A percentile compares a stretch with the other conserved stretches of the same genome.
Conservation (phyloP, 2,797 vertebrate genomes). For the Sebastes vulpes region DNA sequence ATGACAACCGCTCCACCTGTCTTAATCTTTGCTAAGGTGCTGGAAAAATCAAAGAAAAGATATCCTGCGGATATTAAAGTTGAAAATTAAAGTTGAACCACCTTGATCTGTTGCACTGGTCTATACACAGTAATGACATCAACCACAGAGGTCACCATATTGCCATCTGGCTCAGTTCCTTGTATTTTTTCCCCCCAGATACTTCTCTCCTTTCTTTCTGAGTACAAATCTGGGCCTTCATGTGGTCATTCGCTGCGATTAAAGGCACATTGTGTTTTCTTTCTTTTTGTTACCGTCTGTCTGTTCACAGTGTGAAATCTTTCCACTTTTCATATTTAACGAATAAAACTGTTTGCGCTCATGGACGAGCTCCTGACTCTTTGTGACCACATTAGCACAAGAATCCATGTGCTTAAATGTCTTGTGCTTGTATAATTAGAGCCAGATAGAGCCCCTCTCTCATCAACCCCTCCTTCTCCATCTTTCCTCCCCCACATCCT, state of each 20-base stretch:
- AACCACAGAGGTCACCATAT: conserved; percentile 13
- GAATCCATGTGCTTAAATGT: neutral
- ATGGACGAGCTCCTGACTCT: conserved; percentile 55
- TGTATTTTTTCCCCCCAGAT: conserved; percentile 1
- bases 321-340: conserved; percentile 82
- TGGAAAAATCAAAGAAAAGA: no score
- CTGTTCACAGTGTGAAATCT: conserved; percentile 55
- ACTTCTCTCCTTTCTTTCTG: conserved; percentile 21
- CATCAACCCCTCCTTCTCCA: neutral
- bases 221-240: conserved; percentile 11
- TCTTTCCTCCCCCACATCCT: neutral
- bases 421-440: neutral
- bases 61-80: no score
- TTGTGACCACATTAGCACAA: conserved; percentile 43
- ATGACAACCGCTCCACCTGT: no score
- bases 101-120: neutral
- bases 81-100: neutral
- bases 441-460: conserved; percentile 7
- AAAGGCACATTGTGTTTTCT: conserved; percentile 46
- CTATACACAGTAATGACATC: neutral
- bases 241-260: conserved; percentile 29
- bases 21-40: no score
- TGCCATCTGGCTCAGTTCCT: conserved; percentile 7
- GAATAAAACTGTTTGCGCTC: conserved; percentile 80
- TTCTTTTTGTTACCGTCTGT: conserved; percentile 52